Percentiles rank a stretch among this genome's conserved stretches.
phyloP scores from a whole-genome alignment of 2,888 invertebrate genomes.

The Euclidia mi region DNA sequence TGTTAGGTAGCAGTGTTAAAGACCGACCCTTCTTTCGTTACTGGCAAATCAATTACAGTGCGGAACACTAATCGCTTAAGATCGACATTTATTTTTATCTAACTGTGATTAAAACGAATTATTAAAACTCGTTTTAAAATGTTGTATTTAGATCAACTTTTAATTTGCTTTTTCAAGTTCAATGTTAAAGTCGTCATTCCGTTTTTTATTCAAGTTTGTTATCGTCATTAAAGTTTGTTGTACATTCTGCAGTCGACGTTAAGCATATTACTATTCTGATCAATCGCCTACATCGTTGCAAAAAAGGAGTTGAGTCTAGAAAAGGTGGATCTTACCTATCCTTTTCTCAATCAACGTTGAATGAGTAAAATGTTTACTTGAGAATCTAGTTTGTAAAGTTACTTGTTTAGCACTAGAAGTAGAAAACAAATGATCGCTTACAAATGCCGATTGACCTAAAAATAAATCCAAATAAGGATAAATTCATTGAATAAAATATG shows the following conservation, averaged over 20 bases:
- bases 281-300: neutral
- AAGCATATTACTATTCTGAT: too few relatives aligned
- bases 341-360: neutral
- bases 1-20: too few relatives aligned
- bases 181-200: slow-evolving; percentile 1
- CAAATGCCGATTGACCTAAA: too few relatives aligned
- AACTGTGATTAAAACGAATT: neutral
- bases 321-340: neutral
- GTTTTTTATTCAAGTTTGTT: neutral
- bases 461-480: too few relatives aligned
- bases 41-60: neutral
- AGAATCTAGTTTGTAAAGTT: neutral
- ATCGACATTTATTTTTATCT: neutral
- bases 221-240: neutral
- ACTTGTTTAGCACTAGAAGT: neutral
- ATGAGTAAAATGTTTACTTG: too few relatives aligned
- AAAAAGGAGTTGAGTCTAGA: slow-evolving; percentile 5
- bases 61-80: neutral
- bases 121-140: slow-evolving; percentile 2
- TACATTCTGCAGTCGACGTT: neutral
- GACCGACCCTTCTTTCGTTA: too few relatives aligned
- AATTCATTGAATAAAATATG: too few relatives aligned
- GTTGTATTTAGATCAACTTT: slow-evolving; percentile 18
- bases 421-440: slow-evolving; percentile 28
- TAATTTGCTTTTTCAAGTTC: slow-evolving; percentile 20